phyloP scores from a whole-genome alignment of 2,113 vertebrate genomes.

The Lophochroa leadbeateri region DNA sequence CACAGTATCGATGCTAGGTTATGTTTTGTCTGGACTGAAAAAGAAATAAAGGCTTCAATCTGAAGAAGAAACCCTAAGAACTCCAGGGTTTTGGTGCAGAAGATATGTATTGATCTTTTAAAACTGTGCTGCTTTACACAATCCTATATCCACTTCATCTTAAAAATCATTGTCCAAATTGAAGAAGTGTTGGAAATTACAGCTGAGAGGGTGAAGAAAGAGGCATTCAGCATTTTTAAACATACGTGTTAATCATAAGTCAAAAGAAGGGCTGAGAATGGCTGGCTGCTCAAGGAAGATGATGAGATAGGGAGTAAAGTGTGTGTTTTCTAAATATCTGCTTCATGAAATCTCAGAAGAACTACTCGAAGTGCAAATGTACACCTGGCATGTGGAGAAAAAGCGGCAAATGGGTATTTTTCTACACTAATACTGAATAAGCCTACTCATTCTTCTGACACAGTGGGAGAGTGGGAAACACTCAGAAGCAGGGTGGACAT shows the following conservation, averaged over 20 bases:
- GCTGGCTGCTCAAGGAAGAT: neutral
- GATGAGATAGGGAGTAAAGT: neutral
- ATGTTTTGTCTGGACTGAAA: neutral
- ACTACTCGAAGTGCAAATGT: neutral
- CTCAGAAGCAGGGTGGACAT: neutral
- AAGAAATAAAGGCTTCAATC: neutral
- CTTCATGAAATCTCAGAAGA: neutral
- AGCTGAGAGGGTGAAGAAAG: neutral
- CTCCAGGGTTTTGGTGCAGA: neutral
- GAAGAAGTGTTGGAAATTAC: neutral
- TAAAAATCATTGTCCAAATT: neutral
- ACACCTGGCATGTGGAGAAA: neutral
- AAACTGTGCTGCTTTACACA: neutral
- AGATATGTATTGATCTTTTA: neutral
- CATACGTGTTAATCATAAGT: neutral
- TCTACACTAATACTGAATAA: neutral
- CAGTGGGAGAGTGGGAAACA: neutral
- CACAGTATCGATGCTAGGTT: neutral
- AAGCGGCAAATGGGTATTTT: constrained; percentile 18
- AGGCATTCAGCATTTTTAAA: neutral
- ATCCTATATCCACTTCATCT: neutral
- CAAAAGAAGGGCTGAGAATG: neutral
- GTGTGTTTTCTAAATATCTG: neutral
- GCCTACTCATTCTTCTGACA: neutral
- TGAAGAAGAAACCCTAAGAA: neutral